These are phyloP conservation scores for Cotesia chilonis DNA, from an alignment of 1,140 invertebrate genomes.

Conservation along the genomic window DNA sequence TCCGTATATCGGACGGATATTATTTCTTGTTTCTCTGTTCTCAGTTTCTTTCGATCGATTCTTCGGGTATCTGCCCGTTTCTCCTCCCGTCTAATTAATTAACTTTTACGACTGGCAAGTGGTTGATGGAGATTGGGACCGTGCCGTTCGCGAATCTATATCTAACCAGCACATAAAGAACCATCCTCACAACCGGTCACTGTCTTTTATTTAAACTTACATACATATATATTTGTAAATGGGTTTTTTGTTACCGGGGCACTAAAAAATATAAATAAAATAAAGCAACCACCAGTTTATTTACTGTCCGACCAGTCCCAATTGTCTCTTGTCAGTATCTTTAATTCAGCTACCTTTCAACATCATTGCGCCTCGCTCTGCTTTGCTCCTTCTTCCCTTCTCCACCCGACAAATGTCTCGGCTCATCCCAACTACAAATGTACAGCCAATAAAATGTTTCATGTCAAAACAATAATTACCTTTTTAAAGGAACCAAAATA, in stretches of 20 bases:
- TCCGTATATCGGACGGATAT: background rate
- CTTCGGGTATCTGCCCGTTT: conserved; percentile 16
- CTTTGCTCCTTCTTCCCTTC: too few species aligned
- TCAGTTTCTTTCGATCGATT: background rate
- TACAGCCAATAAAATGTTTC: conserved; percentile 1
- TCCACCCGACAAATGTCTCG: too few species aligned
- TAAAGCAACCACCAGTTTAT: conserved; percentile 27
- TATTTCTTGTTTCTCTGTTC: conserved; percentile 7
- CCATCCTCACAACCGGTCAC: conserved; percentile 30
- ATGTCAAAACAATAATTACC: background rate
- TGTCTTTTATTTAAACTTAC: conserved; percentile 16
- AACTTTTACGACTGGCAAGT: conserved; percentile 46
- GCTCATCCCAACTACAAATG: too few species aligned
- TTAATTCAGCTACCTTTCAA: background rate
- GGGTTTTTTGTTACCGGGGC: background rate
- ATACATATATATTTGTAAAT: conserved; percentile 17
- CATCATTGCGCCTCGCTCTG: too few species aligned
- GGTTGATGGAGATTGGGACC: conserved; percentile 43
- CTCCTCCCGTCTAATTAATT: conserved; percentile 44
- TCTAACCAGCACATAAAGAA: conserved; percentile 39
- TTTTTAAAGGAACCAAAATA: conserved; percentile 3
- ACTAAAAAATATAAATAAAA: too few species aligned
- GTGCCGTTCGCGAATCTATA: conserved; percentile 40
- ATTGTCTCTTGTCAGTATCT: conserved; percentile 9
- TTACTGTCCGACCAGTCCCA: conserved; percentile 23